These are phyloP conservation scores for Verasper variegatus DNA, from an alignment of 2,113 vertebrate species.

Conservation along the genomic window DNA sequence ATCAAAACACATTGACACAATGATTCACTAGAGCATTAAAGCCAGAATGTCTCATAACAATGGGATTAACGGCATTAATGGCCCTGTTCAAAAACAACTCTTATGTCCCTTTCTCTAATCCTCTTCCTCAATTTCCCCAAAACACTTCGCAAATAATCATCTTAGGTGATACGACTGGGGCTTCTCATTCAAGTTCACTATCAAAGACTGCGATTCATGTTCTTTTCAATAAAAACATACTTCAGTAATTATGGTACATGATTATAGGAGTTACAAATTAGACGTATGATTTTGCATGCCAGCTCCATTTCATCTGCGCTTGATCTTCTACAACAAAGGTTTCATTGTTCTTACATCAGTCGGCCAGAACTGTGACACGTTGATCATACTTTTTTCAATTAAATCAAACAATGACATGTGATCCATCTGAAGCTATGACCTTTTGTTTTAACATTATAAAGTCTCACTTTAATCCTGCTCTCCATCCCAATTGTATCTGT, in stretches of 20 bases:
- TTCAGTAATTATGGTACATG: neutral
- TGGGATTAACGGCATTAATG: slow-evolving; percentile 48
- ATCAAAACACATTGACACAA: slow-evolving; percentile 25
- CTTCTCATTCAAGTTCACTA: slow-evolving; percentile 29
- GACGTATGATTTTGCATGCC: neutral
- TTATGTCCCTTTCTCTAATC: slow-evolving; percentile 48
- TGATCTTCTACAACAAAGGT: neutral
- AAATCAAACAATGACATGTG: neutral
- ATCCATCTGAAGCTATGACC: slow-evolving; percentile 29
- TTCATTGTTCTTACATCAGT: slow-evolving; percentile 1
- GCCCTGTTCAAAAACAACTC: slow-evolving; percentile 60
- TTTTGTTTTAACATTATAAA: slow-evolving; percentile 23
- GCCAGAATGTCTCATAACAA: slow-evolving; percentile 55
- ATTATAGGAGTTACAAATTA: neutral
- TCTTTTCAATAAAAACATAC: slow-evolving; percentile 1
- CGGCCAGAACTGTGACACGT: neutral
- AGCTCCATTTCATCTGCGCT: neutral
- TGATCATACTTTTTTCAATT: slow-evolving; percentile 9
- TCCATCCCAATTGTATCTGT: slow-evolving; percentile 12
- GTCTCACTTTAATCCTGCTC: slow-evolving; percentile 7
- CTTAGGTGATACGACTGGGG: slow-evolving; percentile 41
- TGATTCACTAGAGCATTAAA: slow-evolving; percentile 38
- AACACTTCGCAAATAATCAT: slow-evolving; percentile 61
- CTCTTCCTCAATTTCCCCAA: slow-evolving; percentile 36
- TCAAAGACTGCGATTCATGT: neutral